Conservation (phyloP, 2,888 invertebrate genomes). For the Pseudococcus longispinus region DNA sequence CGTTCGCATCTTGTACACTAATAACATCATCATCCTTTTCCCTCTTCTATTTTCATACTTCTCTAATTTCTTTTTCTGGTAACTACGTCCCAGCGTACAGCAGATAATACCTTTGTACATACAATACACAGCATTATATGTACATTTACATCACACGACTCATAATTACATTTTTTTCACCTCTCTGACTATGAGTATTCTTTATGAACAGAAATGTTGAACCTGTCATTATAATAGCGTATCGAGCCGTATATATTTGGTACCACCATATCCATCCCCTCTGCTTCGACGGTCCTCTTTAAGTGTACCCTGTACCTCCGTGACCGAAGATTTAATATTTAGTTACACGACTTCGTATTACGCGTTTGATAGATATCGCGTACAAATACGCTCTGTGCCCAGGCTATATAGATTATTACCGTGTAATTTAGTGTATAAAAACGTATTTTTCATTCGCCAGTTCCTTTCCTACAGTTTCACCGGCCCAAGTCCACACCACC, state of each 20-base stretch:
- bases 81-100: neutral
- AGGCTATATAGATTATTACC: slow-evolving; percentile 1
- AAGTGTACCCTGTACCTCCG: neutral
- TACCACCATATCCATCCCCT: neutral
- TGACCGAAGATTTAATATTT: slow-evolving; percentile 1
- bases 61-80: neutral
- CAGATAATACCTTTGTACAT: neutral
- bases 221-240: neutral
- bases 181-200: too few species aligned
- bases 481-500: neutral
- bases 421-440: slow-evolving; percentile 29
- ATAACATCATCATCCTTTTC: neutral
- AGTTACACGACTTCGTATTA: slow-evolving; percentile 17
- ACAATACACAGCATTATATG: neutral
- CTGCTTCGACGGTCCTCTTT: neutral
- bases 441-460: slow-evolving; percentile 16
- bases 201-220: neutral
- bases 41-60: neutral
- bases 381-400: neutral
- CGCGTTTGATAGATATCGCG: slow-evolving; percentile 22
- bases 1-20: neutral
- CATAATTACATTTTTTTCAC: neutral
- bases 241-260: neutral
- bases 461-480: neutral
- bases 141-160: neutral